Conservation (phyloP, 2,113 vertebrate species). For the Ovibos moschatus region DNA sequence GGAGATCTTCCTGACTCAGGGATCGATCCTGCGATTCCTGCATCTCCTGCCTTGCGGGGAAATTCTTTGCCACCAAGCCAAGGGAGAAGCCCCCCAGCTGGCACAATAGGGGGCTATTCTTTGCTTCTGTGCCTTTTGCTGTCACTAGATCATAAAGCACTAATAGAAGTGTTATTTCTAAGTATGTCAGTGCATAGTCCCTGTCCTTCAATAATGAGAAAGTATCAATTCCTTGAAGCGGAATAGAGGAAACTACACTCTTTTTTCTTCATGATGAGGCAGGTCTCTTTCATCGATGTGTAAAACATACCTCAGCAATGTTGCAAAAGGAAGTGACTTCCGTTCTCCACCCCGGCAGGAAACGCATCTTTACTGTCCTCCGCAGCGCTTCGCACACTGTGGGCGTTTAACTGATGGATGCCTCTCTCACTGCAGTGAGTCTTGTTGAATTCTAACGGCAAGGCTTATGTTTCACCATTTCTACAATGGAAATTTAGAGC, state of each 20-base stretch:
- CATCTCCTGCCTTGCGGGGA: background rate
- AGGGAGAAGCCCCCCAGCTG: background rate
- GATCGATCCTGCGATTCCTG: fast-evolving
- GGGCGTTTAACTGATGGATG: background rate
- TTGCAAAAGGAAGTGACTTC: background rate
- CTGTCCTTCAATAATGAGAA: background rate
- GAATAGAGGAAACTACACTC: background rate
- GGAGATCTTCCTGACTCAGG: background rate
- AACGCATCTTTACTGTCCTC: background rate
- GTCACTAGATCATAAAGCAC: background rate
- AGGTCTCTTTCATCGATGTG: background rate
- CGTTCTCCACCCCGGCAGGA: background rate
- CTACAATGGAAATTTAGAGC: background rate
- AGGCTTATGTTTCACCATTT: background rate
- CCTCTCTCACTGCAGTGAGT: background rate
- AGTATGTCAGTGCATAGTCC: background rate
- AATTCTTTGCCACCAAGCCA: background rate
- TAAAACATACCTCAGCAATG: background rate
- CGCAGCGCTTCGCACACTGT: background rate
- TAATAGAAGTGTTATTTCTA: background rate
- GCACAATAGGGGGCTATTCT: background rate
- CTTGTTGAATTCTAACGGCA: background rate
- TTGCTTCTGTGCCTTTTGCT: background rate
- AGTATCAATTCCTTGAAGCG: background rate
- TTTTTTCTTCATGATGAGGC: background rate